These are phyloP conservation scores for Linepithema humile DNA, from an alignment of 1,140 invertebrate genomes.

Conservation along the genomic window DNA sequence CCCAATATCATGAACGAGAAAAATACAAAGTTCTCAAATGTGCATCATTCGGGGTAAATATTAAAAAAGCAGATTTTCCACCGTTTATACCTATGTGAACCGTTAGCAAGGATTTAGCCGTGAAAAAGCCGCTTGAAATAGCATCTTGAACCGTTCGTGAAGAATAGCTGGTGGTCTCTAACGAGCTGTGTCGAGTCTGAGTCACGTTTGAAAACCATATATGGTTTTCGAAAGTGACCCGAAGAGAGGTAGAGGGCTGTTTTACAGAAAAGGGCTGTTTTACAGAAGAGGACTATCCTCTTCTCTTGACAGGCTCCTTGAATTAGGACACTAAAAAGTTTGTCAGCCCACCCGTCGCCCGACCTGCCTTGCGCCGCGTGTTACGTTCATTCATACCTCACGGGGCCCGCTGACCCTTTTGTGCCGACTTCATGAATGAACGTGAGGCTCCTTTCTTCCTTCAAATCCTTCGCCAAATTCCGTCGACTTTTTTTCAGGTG, in stretches of 20 bases:
- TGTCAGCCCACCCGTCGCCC: constrained; percentile 61
- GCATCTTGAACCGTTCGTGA: constrained; percentile 79
- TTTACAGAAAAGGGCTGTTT: not conserved
- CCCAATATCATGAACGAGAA: no score
- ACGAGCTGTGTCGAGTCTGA: constrained; percentile 61
- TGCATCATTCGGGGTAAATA: no score
- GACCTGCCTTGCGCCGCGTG: constrained; percentile 69
- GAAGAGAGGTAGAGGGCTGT: not conserved
- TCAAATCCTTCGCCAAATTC: not conserved
- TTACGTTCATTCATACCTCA: constrained; percentile 80
- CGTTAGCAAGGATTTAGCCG: no score
- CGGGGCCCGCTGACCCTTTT: constrained; percentile 66
- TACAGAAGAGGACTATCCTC: not conserved
- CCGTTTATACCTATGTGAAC: no score
- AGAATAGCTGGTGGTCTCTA: constrained; percentile 61
- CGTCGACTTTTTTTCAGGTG: not conserved
- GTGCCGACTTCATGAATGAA: constrained; percentile 76
- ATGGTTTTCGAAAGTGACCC: not conserved
- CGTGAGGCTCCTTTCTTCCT: constrained; percentile 56
- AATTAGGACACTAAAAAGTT: constrained; percentile 28
- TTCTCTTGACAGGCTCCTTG: constrained; percentile 31
- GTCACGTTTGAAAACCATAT: constrained; percentile 70
- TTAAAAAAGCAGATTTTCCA: no score
- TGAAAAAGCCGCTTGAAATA: constrained; percentile 68
- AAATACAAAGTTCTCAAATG: no score